A percentile compares a stretch with the other conserved stretches of the same genome.
phyloP scores from a whole-genome alignment of 2,797 vertebrate genomes.

The Adelosebastes latens region DNA sequence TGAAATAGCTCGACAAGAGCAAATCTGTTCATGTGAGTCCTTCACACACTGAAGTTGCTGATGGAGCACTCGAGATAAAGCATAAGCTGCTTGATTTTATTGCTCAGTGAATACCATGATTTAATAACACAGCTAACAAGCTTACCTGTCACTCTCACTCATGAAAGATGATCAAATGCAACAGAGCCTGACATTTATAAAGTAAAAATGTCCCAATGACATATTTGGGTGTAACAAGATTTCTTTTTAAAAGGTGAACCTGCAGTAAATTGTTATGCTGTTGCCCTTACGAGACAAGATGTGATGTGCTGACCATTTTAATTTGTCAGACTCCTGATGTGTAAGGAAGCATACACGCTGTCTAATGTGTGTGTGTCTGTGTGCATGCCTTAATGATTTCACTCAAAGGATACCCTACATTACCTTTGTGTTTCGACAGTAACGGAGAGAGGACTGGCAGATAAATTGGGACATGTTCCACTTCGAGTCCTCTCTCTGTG shows the following conservation, averaged over 20 bases:
- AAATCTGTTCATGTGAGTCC: slow-evolving; percentile 4
- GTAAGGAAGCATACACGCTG: not conserved
- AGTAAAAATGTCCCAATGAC: slow-evolving; percentile 34
- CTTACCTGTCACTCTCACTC: slow-evolving; percentile 49
- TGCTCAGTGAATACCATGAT: slow-evolving; percentile 28
- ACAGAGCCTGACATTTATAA: slow-evolving; percentile 4
- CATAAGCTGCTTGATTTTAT: slow-evolving; percentile 8
- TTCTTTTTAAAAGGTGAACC: not conserved
- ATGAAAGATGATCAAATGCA: slow-evolving; percentile 32
- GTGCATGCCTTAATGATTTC: not conserved
- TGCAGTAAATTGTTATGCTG: not conserved
- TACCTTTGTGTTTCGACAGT: slow-evolving; percentile 84
- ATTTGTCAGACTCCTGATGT: not conserved
- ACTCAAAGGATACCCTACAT: slow-evolving; percentile 60
- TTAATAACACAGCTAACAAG: slow-evolving; percentile 52
- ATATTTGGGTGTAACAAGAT: slow-evolving; percentile 30
- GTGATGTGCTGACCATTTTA: not conserved
- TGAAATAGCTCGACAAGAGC: not conserved
- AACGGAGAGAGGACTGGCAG: slow-evolving; percentile 86
- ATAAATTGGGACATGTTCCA: slow-evolving; percentile 91
- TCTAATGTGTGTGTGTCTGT: not conserved
- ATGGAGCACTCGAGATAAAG: slow-evolving; percentile 39
- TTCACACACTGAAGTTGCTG: slow-evolving; percentile 34
- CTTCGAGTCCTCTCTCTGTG: slow-evolving; percentile 86
- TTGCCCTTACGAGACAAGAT: not conserved